These are phyloP conservation scores for Liodrosophila aerea DNA, from an alignment of 2,888 invertebrate species.

Conservation along the genomic window DNA sequence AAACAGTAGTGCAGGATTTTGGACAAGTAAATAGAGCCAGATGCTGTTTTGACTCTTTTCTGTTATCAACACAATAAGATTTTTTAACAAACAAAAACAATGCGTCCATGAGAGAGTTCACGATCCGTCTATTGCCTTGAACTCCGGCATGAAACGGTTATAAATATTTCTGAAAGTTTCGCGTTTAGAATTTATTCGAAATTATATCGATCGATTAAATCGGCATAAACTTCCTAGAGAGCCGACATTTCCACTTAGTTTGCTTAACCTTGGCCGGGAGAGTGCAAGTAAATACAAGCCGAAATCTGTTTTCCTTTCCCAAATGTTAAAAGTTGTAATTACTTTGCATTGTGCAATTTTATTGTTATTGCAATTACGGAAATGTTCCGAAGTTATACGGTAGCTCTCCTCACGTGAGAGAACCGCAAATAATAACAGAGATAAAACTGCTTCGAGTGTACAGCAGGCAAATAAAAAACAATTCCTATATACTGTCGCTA, in stretches of 20 bases:
- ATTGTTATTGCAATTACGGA: conserved; percentile 46
- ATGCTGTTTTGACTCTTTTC: conserved; percentile 19
- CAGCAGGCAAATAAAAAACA: conserved; percentile 40
- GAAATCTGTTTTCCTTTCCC: conserved; percentile 6
- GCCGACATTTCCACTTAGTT: neutral
- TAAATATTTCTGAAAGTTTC: neutral
- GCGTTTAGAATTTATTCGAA: neutral
- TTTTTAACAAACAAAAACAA: conserved; percentile 13
- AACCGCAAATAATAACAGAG: conserved; percentile 14
- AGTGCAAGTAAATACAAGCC: conserved; percentile 14
- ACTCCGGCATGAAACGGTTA: neutral
- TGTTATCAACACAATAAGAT: conserved; percentile 23
- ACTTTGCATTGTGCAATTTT: conserved; percentile 10
- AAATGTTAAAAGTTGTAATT: conserved; percentile 3
- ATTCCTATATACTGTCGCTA: conserved; percentile 7
- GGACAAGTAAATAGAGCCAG: conserved; percentile 25
- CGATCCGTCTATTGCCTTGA: conserved; percentile 11
- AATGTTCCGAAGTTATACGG: conserved; percentile 28
- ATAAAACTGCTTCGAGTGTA: conserved; percentile 21
- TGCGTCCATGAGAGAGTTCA: conserved; percentile 41
- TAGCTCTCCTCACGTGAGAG: conserved; percentile 27
- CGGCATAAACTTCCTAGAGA: neutral
- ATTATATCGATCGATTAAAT: neutral
- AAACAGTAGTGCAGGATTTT: conserved; percentile 25
- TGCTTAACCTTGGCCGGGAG: neutral